A percentile compares a stretch with the other conserved stretches of the same genome.
Conservation (phyloP, 1,140 invertebrate genomes). For the Anagrus nilaparvatae region DNA sequence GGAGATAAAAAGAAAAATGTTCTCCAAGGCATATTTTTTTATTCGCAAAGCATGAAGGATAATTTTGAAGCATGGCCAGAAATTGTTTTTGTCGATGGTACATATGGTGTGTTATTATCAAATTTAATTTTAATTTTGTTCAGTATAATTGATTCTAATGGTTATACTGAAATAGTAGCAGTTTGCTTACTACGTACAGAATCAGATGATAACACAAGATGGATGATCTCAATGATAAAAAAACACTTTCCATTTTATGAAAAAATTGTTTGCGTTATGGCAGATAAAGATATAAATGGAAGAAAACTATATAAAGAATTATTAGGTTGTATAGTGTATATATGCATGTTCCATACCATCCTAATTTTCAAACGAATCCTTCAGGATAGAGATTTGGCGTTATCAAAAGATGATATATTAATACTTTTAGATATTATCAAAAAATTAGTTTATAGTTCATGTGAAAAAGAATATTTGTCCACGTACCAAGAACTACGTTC, state of each 20-base stretch:
- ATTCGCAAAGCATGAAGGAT: neutral
- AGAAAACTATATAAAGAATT: conserved; percentile 12
- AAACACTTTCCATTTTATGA: neutral
- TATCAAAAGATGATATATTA: neutral
- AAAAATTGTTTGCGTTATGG: conserved; percentile 14
- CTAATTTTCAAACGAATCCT: conserved; percentile 12
- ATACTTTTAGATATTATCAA: conserved; percentile 9
- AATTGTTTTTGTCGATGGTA: neutral
- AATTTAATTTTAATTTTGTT: neutral
- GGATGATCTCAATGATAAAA: neutral
- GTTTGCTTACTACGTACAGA: conserved; percentile 4
- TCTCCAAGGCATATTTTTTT: neutral
- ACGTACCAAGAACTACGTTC: conserved; percentile 5
- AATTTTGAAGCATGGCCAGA: neutral
- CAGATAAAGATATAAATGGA: conserved; percentile 15
- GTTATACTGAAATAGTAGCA: neutral
- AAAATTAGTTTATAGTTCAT: conserved; percentile 15
- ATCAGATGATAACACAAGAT: too few species aligned
- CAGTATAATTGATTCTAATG: conserved; percentile 4
- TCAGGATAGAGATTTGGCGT: conserved; percentile 1
- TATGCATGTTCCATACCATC: conserved; percentile 13
- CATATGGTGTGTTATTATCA: conserved; percentile 6
- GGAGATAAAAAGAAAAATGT: neutral
- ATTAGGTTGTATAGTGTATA: conserved; percentile 12
- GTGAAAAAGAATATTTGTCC: conserved; percentile 10